phyloP scores from a whole-genome alignment of 2,797 vertebrate genomes.

The Phoebastria nigripes region DNA sequence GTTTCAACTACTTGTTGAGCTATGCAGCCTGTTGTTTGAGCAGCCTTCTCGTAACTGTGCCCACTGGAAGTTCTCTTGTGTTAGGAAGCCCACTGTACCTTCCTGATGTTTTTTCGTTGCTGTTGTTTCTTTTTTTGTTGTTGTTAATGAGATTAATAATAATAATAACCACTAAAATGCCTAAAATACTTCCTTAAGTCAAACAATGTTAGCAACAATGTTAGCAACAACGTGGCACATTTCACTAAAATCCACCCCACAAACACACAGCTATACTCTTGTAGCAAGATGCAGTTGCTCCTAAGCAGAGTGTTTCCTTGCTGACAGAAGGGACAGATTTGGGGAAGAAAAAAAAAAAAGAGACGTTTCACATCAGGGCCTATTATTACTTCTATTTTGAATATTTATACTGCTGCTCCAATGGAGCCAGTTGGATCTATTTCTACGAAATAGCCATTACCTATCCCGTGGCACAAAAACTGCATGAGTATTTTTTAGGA shows the following conservation, averaged over 20 bases:
- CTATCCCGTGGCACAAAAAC: conserved; percentile 56
- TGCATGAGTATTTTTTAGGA: conserved; percentile 33
- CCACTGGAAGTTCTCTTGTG: rapidly evolving
- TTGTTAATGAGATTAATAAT: conserved; percentile 3
- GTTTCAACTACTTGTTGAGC: not conserved
- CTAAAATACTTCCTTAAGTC: not conserved
- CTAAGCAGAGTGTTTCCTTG: conserved; percentile 20
- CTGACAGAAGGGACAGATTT: not conserved
- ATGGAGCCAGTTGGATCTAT: conserved; percentile 69
- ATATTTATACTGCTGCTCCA: conserved; percentile 67
- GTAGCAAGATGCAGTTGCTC: not conserved
- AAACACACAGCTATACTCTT: not conserved
- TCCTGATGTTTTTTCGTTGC: not conserved
- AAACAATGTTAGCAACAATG: not conserved
- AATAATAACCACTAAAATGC: conserved; percentile 10
- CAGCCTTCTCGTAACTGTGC: not conserved
- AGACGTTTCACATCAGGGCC: conserved; percentile 37
- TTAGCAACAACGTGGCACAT: not conserved
- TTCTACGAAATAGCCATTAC: conserved; percentile 69
- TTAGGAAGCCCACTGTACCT: conserved; percentile 4
- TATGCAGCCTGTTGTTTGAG: not conserved
- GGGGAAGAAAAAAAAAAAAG: not conserved
- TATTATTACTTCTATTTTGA: conserved; percentile 60
- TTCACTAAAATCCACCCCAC: not conserved
- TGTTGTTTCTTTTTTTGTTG: not conserved